A percentile compares a stretch with the other conserved stretches of the same genome.
These are phyloP conservation scores for Rousettus leschenaultii DNA, from an alignment of 2,113 vertebrate species.

Conservation along the genomic window DNA sequence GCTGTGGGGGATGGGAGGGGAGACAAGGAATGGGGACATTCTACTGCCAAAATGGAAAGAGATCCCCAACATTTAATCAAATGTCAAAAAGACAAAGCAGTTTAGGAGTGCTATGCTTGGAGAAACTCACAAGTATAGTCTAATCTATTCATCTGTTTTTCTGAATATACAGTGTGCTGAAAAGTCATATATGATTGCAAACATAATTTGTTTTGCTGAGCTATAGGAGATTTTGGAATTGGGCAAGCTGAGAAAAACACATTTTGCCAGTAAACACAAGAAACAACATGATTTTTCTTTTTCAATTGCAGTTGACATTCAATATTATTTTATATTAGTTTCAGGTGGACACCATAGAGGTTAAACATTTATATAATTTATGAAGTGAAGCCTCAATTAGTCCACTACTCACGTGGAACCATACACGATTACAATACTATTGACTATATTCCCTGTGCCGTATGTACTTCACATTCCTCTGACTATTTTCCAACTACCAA, in stretches of 20 bases:
- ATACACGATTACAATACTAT: too few species aligned
- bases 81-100: conserved; percentile 47
- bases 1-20: background rate
- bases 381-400: too few species aligned
- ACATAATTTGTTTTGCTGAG: conserved; percentile 28
- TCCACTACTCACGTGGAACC: too few species aligned
- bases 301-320: too few species aligned
- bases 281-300: background rate
- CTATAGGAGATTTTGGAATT: background rate
- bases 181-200: conserved; percentile 23
- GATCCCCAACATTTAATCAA: background rate
- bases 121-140: background rate
- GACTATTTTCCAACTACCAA: too few species aligned
- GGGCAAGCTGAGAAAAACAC: background rate
- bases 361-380: too few species aligned
- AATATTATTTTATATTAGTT: too few species aligned
- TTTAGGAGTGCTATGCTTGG: background rate
- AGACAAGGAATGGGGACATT: background rate
- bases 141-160: background rate
- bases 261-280: conserved; percentile 29
- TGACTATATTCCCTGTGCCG: too few species aligned
- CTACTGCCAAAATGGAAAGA: background rate
- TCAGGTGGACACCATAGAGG: too few species aligned
- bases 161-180: background rate
- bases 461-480: too few species aligned